Percentiles rank a stretch among this genome's conserved stretches.
Evolutionary conservation across 2,888 invertebrate species (phyloP).

Genomic region (Stenchaetothrips biformis): DNA sequence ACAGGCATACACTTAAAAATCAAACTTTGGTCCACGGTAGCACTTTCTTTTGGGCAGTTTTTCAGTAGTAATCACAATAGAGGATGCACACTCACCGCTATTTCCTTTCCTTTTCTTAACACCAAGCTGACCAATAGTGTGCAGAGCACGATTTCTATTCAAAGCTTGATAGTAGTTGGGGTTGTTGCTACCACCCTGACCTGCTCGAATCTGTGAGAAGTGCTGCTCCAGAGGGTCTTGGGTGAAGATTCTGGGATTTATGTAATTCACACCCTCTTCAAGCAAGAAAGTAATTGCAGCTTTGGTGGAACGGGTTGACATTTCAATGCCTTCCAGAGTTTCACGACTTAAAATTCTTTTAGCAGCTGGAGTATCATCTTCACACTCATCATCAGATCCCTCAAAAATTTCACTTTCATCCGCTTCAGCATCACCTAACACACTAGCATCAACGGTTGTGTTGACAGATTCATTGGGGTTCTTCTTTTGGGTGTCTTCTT

Average conservation of each 20-base stretch:
- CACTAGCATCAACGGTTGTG: no score
- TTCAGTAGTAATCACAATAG: neutral
- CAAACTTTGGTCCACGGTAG: neutral
- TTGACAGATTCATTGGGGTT: no score
- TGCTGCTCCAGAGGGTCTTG: neutral
- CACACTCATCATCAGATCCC: no score
- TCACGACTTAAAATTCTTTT: neutral
- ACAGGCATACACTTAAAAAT: no score
- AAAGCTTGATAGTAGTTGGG: neutral
- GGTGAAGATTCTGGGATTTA: neutral
- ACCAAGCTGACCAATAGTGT: neutral
- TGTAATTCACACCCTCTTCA: neutral
- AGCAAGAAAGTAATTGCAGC: neutral
- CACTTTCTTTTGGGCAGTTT: no score
- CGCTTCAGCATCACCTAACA: no score
- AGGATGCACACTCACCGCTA: neutral
- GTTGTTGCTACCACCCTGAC: neutral
- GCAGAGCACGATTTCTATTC: neutral
- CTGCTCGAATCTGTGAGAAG: neutral
- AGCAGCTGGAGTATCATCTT: no score
- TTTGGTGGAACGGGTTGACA: neutral
- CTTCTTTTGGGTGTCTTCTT: neutral
- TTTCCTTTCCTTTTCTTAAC: neutral
- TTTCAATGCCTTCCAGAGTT: neutral
- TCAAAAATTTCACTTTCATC: no score